These are phyloP conservation scores for Ferdinandea cuprea DNA, from an alignment of 2,888 invertebrate genomes.

Conservation along the genomic window DNA sequence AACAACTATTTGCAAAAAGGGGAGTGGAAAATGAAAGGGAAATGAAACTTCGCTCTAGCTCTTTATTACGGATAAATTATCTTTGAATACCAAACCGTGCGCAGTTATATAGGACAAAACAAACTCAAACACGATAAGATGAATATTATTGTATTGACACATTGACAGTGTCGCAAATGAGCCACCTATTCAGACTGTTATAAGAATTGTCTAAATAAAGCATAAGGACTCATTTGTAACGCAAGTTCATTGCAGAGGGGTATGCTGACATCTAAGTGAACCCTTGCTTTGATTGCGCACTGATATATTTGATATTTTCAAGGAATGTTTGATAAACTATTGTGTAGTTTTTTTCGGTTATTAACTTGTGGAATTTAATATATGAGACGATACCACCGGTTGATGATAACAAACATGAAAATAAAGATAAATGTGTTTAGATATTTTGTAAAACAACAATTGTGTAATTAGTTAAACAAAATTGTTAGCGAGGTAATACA, in stretches of 20 bases:
- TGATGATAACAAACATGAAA: too few relatives aligned
- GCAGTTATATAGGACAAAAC: constrained; percentile 1
- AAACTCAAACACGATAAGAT: constrained; percentile 9
- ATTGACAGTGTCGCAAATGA: constrained; percentile 64
- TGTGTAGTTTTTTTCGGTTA: too few relatives aligned
- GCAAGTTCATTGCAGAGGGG: constrained; percentile 15
- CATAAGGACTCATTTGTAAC: constrained; percentile 10
- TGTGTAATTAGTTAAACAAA: too few relatives aligned
- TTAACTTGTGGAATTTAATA: too few relatives aligned
- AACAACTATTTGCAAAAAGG: neutral
- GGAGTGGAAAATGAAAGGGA: neutral
- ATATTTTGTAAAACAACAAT: too few relatives aligned
- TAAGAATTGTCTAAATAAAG: constrained; percentile 29
- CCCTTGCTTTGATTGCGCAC: neutral
- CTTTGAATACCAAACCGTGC: constrained; percentile 34
- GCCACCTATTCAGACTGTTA: constrained; percentile 29
- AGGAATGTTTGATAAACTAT: too few relatives aligned
- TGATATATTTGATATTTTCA: neutral
- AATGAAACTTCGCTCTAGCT: constrained; percentile 2
- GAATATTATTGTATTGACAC: constrained; percentile 58
- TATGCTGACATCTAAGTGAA: neutral
- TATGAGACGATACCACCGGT: too few relatives aligned
- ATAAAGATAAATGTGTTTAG: too few relatives aligned
- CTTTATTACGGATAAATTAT: constrained; percentile 50
- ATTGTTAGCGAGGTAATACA: too few relatives aligned